phyloP scores from a whole-genome alignment of 2,888 invertebrate species.

The Cerceris ruficornis region DNA sequence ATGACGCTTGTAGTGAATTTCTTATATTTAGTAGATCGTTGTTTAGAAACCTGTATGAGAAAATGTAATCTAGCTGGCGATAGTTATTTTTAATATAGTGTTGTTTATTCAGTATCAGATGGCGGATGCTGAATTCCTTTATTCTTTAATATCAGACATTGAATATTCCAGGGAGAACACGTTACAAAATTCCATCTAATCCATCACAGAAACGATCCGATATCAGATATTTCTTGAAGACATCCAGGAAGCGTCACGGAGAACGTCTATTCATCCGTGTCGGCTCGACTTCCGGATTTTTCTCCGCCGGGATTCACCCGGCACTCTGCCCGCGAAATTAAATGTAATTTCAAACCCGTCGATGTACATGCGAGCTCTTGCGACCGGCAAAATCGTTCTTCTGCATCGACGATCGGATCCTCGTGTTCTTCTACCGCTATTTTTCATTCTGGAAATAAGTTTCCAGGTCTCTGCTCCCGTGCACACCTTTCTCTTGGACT shows the following conservation, averaged over 20 bases:
- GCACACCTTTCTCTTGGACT: neutral
- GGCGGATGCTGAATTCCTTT: too few relatives aligned
- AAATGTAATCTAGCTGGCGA: too few relatives aligned
- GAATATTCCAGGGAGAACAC: too few relatives aligned
- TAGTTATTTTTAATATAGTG: too few relatives aligned
- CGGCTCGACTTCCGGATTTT: slow-evolving; percentile 60
- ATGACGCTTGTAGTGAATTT: too few relatives aligned
- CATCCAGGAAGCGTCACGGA: slow-evolving; percentile 16
- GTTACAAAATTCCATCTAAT: too few relatives aligned
- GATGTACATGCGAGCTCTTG: neutral
- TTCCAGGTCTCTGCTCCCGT: slow-evolving; percentile 29
- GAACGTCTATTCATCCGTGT: slow-evolving; percentile 61
- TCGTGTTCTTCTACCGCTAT: slow-evolving; percentile 23
- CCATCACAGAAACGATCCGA: too few relatives aligned
- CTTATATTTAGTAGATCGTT: too few relatives aligned
- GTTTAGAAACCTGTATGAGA: too few relatives aligned
- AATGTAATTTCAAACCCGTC: slow-evolving; percentile 55
- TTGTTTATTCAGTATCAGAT: too few relatives aligned
- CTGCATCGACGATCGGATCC: slow-evolving; percentile 36
- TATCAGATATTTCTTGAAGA: too few relatives aligned
- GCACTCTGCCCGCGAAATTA: slow-evolving; percentile 59
- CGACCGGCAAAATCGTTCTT: slow-evolving; percentile 38
- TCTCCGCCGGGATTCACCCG: slow-evolving; percentile 51
- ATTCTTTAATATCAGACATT: too few relatives aligned
- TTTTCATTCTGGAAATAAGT: slow-evolving; percentile 33